Conservation (phyloP, 2,888 invertebrate genomes). For the Eristalis intricaria region DNA sequence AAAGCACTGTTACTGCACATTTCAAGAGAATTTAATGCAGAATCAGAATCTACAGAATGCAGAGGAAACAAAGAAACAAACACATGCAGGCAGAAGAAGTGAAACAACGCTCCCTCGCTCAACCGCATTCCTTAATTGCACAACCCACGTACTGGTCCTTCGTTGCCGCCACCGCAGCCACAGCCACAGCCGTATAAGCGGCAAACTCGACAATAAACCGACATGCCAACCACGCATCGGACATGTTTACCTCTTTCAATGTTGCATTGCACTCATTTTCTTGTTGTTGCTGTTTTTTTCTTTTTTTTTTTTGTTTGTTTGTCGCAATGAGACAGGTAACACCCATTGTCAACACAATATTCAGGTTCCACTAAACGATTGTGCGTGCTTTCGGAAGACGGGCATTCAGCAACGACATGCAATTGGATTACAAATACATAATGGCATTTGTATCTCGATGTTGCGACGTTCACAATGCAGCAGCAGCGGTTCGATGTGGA, state of each 20-base stretch:
- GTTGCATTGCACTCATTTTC: not conserved
- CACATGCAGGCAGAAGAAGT: not conserved
- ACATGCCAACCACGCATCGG: constrained; percentile 2
- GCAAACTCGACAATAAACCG: constrained; percentile 16
- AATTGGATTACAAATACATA: constrained; percentile 15
- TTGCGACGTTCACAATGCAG: too few species aligned
- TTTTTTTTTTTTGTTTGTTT: not conserved
- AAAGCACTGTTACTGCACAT: too few species aligned
- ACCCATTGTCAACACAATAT: constrained; percentile 22
- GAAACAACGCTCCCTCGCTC: not conserved
- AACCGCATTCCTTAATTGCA: not conserved
- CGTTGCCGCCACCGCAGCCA: too few species aligned
- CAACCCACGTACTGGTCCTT: not conserved
- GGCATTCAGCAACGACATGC: not conserved
- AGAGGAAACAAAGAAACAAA: not conserved
- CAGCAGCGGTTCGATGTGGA: too few species aligned
- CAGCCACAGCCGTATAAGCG: not conserved
- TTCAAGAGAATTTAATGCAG: too few species aligned
- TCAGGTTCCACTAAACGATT: not conserved
- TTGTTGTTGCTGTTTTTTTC: not conserved
- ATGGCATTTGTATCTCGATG: not conserved
- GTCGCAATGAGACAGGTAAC: constrained; percentile 9
- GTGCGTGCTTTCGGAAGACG: not conserved
- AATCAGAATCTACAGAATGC: too few species aligned
- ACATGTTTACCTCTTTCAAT: constrained; percentile 19